Conservation (phyloP, 2,113 vertebrate species). For the Oryzias woworae region DNA sequence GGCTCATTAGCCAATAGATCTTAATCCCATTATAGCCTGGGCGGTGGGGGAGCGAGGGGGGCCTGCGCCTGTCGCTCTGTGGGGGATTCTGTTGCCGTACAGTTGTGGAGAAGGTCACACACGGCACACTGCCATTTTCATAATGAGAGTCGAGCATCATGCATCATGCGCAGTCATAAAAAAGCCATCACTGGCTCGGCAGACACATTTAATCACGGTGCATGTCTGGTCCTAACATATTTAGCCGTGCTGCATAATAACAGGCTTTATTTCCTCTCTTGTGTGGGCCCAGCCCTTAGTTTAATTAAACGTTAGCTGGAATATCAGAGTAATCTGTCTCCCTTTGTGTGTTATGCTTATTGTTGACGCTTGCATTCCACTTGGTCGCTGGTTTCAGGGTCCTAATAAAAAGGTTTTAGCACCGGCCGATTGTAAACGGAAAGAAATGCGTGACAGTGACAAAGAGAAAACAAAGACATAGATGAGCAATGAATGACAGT, state of each 20-base stretch:
- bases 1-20: constrained; percentile 78
- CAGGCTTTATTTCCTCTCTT: constrained; percentile 59
- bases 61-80: constrained; percentile 44
- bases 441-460: not conserved
- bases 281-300: constrained; percentile 35
- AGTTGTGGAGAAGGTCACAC: constrained; percentile 61
- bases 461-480: constrained; percentile 1
- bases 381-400: constrained; percentile 21
- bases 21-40: constrained; percentile 76
- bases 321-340: constrained; percentile 58
- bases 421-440: constrained; percentile 11
- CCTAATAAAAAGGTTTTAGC: constrained; percentile 4
- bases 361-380: constrained; percentile 39
- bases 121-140: constrained; percentile 68
- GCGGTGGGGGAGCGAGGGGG: constrained; percentile 46
- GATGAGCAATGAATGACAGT: not conserved
- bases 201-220: constrained; percentile 72
- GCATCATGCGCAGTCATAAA: constrained; percentile 72
- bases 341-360: constrained; percentile 41
- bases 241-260: constrained; percentile 70
- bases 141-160: constrained; percentile 71
- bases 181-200: constrained; percentile 65
- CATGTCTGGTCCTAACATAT: constrained; percentile 63
- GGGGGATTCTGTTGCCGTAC: constrained; percentile 52
- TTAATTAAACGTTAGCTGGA: constrained; percentile 72